A percentile compares a stretch with the other conserved stretches of the same genome.
These are phyloP conservation scores for Epinotia bilunana DNA, from an alignment of 2,888 invertebrate genomes.

Conservation along the genomic window DNA sequence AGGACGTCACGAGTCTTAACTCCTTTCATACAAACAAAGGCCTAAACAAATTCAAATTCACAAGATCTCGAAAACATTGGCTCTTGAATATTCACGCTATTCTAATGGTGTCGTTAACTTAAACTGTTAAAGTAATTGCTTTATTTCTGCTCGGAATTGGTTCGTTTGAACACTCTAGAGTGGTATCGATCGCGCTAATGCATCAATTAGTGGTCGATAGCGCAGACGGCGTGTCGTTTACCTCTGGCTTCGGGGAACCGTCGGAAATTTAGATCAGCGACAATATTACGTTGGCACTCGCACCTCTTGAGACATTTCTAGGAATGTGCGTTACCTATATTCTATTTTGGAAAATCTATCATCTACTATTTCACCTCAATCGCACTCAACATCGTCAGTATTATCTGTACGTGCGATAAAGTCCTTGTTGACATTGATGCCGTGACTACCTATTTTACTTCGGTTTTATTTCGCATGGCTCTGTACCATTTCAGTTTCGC, in stretches of 20 bases:
- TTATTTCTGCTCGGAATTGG: slow-evolving; percentile 34
- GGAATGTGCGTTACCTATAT: slow-evolving; percentile 41
- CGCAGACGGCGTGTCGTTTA: slow-evolving; percentile 58
- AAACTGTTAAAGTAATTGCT: slow-evolving; percentile 30
- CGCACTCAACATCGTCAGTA: not conserved
- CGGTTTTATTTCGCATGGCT: not conserved
- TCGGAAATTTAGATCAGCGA: slow-evolving; percentile 43
- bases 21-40: slow-evolving; percentile 53
- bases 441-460: slow-evolving; percentile 20
- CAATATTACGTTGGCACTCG: slow-evolving; percentile 60
- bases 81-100: slow-evolving; percentile 25
- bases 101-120: slow-evolving; percentile 26
- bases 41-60: slow-evolving; percentile 33
- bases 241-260: slow-evolving; percentile 61
- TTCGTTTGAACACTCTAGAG: slow-evolving; percentile 24
- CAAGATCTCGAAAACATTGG: slow-evolving; percentile 14
- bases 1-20: slow-evolving; percentile 51
- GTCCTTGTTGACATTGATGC: slow-evolving; percentile 17
- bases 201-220: slow-evolving; percentile 27
- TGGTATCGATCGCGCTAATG: slow-evolving; percentile 6
- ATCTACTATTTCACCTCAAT: slow-evolving; percentile 12
- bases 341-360: slow-evolving; percentile 38
- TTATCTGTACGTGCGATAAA: slow-evolving; percentile 10
- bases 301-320: slow-evolving; percentile 28
- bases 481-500: slow-evolving; percentile 49